phyloP scores from a whole-genome alignment of 2,113 vertebrate genomes.

The Phrynosoma platyrhinos region DNA sequence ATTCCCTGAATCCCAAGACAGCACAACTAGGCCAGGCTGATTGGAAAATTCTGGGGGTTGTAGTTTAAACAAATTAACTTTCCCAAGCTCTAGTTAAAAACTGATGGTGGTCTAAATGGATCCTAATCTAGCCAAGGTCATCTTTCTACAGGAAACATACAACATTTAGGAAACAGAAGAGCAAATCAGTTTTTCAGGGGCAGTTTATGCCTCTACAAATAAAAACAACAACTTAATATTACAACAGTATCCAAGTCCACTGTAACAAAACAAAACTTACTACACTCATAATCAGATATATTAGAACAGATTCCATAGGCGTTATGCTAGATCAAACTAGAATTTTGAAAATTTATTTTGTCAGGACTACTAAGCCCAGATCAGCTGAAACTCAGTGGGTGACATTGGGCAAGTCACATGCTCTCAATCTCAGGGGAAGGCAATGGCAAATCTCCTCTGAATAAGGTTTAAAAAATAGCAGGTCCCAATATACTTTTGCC shows the following conservation, averaged over 20 bases:
- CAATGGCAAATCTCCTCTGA: too few relatives aligned
- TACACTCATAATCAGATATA: neutral
- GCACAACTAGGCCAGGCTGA: too few relatives aligned
- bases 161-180: conserved; percentile 16
- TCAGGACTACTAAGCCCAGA: neutral
- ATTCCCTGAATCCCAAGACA: too few relatives aligned
- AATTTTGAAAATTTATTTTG: neutral
- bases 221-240: too few relatives aligned
- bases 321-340: too few relatives aligned
- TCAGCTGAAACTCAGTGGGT: too few relatives aligned
- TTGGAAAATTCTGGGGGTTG: too few relatives aligned
- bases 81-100: neutral
- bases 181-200: neutral
- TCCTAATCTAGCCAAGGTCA: neutral
- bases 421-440: too few relatives aligned
- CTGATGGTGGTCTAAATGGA: neutral
- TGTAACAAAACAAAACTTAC: neutral
- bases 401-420: too few relatives aligned
- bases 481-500: too few relatives aligned
- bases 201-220: neutral
- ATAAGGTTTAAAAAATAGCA: too few relatives aligned
- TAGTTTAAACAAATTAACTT: too few relatives aligned
- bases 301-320: neutral
- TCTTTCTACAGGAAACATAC: conserved; percentile 1
- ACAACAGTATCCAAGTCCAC: neutral